Evolutionary conservation across 2,113 vertebrate species (phyloP), one percentile per base, ranked within the genome.

Genomic region (Sakesphorus luctuosus): DNA sequence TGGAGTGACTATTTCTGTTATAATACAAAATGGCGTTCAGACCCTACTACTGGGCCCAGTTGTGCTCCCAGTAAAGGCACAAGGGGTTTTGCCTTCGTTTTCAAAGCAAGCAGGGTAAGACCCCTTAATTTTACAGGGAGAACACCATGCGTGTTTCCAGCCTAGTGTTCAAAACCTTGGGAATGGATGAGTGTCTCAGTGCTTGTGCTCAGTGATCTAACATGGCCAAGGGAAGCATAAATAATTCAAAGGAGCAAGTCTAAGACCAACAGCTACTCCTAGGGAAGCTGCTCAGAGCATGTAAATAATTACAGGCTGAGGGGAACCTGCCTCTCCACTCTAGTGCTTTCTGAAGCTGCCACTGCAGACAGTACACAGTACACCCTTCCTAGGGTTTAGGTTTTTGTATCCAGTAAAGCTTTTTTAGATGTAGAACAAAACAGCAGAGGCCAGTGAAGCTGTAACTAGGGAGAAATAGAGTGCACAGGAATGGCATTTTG

Each of bases 1-100:
- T 93, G 85, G 95, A 92, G 40, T 58, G 52, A 77, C 47, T 81
- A 25, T 69, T 92, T 94, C 20, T 95, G 61, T 76, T 92, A 73
- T 61, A 81, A 61, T 93, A 88, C 26, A 84, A 62, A 86, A 66
- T 25, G 47, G 53, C 81, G 79, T 86, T 91, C 15, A 55, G 79
- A 67, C 80, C 23, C 25, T 71, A 18, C 25, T 71, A 3, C 1
- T 46, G n/a, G 65, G 69, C 53, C 68, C 58, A 62, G 2, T 47
- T 0, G 0, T 49, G 59, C 67, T 93, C 58, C 61, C 78, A 53
- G 52, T 89, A 61, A 84, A 89, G 74, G 82, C 79, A 84, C 19
- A 4, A 89, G 38, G 38, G 26, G 15, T 33, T 89, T 66, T 89
- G 52, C 65, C 4, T 5, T 33, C 31, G 20, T 77, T 94, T 84